Base-by-base conservation (phyloP, 2,888 invertebrate genomes). In the Aspidiotus rigidus region DNA sequence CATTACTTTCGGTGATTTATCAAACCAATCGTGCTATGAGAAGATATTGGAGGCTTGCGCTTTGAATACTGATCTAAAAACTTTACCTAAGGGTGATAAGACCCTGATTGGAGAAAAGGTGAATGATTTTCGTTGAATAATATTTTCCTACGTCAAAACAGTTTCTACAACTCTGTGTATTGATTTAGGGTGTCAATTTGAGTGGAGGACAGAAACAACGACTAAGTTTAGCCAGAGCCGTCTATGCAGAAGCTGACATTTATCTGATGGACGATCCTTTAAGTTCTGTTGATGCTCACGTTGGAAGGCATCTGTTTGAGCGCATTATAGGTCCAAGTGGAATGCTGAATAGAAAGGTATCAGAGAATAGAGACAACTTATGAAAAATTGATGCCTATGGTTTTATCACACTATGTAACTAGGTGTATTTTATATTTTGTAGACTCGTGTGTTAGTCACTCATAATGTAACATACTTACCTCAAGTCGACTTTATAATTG, bases 201-300 rank as follows among this genome's bases (percentile, higher is more conserved):
- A 90, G 89, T n/a, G 95, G 95, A 15, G 95, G 95, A 7, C 95
- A 91, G 77, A 95, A 90, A 79, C 94, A 90, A 78, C 83, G 95
- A 73, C 91, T 96, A 49, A 92, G 92, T 70, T 80, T 96, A 72
- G 95, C 96, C 0, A 83, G 96, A 73, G 93, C 95, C 1, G 93
- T 94, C 1, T 96, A 95, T 79, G 86, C 84, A 75, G 85, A 93
- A 78, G 85, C 90, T 0, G 94, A 95, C 76, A 83, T 94, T 72
- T 96, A 94, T 79, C 86, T 95, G 76, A 81, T 99, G 75, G 98
- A 99, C 77, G 98, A 99, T 83, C 97, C 98, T 2, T 81, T 91
- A 9, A 82, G 82, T 73, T 85, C 85, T 11, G 85, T 86, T 1
- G 85, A 86, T 75, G 79, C 83, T 7, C 85, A 85, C 74, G 85